Evolutionary conservation across 2,888 invertebrate genomes (phyloP).

Genomic region (Ommatoiulus sabulosus): DNA sequence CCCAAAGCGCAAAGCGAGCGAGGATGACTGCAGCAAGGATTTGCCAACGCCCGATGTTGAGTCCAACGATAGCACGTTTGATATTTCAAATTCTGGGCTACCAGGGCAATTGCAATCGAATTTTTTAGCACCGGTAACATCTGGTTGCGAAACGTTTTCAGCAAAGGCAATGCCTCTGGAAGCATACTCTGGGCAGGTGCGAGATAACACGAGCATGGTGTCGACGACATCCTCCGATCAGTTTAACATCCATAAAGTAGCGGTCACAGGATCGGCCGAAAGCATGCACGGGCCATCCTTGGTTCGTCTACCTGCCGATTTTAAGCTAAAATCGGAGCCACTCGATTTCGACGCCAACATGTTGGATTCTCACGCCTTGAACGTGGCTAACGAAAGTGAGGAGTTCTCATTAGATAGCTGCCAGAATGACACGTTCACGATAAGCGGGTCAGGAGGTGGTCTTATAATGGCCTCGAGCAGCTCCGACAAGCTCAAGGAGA

Average conservation of each 20-base stretch:
- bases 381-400: slow-evolving; percentile 56
- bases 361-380: slow-evolving; percentile 57
- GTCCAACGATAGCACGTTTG: slow-evolving; percentile 59
- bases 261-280: background rate
- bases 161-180: background rate
- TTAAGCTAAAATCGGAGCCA: slow-evolving; percentile 58
- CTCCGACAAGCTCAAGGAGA: slow-evolving; percentile 59
- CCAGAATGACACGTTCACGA: slow-evolving; percentile 75
- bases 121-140: background rate
- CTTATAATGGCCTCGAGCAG: slow-evolving; percentile 63
- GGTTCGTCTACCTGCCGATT: slow-evolving; percentile 39
- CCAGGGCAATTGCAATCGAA: background rate
- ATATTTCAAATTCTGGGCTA: background rate
- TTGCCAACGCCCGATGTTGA: slow-evolving; percentile 61
- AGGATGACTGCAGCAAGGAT: slow-evolving; percentile 62
- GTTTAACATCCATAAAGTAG: background rate
- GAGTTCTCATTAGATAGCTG: slow-evolving; percentile 65
- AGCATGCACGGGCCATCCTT: background rate
- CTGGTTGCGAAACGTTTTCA: background rate
- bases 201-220: background rate
- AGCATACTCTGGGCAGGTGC: background rate
- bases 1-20: slow-evolving; percentile 66
- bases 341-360: slow-evolving; percentile 60
- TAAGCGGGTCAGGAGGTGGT: slow-evolving; percentile 61
- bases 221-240: background rate